Base-by-base conservation (phyloP, 2,113 vertebrate species). In the Pagrus major region DNA sequence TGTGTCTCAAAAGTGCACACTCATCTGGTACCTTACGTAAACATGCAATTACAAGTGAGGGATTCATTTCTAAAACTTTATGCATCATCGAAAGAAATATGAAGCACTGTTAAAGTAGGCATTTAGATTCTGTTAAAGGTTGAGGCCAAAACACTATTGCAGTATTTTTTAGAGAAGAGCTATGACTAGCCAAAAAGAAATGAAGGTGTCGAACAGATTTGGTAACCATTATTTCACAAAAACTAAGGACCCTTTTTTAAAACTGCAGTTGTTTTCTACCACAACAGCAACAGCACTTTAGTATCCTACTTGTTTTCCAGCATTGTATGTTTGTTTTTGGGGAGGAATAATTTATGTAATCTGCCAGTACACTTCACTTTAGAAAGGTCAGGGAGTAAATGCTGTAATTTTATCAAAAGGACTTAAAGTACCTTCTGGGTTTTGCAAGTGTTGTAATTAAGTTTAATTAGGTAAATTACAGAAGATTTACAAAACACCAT, bases 401-500 rank as follows among this genome's bases (percentile, higher is more conserved):
- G 27, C n/a, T 56, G 59, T 67, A 39, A 35, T 78, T 86, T 33
- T 20, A 61, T 81, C 42, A 78, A 78, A 86, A 39, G 7, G n/a
- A 44, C 21, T 42, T 54, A 3, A 76, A 73, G 71, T 60, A 4
- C 41, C 2, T 71, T 67, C 12, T 15, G 6, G 27, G 7, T 5
- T 54, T 61, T 66, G 3, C 51, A 66, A 37, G 71, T 58, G 0
- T 42, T 60, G 74, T 56, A 51, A 77, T 83, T 74, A 54, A 11
- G 15, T 66, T 55, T 73, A 35, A 87, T 80, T 49, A 12, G 7
- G n/a, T 71, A 31, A 78, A 86, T 87, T 87, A 84, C 2, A 80
- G 25, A 77, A 66, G 10, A 65, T 71, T 65, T 74, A 49, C 39
- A 71, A 44, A 58, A 59, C 71, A 78, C 20, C 2, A 14, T 60